phyloP scores from a whole-genome alignment of 2,113 vertebrate species.

The Naja naja region DNA sequence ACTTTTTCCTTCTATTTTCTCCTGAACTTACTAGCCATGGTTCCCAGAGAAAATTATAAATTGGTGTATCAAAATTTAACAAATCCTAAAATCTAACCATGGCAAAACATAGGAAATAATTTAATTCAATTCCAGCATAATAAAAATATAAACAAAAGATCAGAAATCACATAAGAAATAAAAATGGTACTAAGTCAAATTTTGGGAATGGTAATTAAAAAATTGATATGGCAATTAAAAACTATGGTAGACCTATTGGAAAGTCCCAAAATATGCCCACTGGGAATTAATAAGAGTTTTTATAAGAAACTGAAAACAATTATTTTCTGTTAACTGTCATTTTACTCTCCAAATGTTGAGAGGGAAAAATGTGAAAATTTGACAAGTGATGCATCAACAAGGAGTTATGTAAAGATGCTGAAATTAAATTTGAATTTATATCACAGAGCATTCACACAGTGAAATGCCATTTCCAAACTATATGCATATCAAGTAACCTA shows the following conservation, averaged over 20 bases:
- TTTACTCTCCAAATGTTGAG: not conserved
- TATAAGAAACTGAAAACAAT: not conserved
- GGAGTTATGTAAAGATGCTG: not conserved
- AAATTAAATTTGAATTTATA: not conserved
- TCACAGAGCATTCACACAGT: not conserved
- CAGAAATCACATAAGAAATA: not conserved
- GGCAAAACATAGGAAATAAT: not conserved
- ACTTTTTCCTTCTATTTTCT: not conserved
- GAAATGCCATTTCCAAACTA: not conserved
- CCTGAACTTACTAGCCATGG: not conserved
- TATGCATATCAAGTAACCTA: not conserved
- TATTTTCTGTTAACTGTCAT: not conserved
- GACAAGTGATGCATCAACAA: not conserved
- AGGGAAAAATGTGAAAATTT: not conserved
- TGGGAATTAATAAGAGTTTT: not conserved
- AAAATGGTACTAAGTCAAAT: not conserved
- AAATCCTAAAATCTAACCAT: not conserved
- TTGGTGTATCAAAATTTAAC: not conserved
- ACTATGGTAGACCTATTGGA: not conserved
- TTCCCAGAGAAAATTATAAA: not conserved
- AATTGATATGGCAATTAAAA: not conserved
- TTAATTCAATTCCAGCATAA: not conserved
- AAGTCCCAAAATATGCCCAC: not conserved
- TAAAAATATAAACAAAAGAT: not conserved
- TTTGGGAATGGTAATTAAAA: not conserved